Base-by-base conservation (phyloP, 2,113 vertebrate genomes). In the Calonectris borealis region DNA sequence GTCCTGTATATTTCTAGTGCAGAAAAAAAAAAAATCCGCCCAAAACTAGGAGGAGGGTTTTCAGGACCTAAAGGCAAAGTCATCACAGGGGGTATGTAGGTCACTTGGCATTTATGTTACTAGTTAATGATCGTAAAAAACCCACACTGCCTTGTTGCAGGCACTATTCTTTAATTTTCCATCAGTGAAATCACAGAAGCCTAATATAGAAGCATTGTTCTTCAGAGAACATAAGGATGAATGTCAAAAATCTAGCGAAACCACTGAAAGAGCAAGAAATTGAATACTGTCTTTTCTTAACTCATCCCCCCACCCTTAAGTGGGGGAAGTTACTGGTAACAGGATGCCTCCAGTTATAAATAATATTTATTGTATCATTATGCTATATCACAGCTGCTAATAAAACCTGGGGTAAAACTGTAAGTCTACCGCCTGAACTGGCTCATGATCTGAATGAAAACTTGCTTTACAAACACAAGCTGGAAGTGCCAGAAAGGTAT, bases 391-490 rank as follows among this genome's bases (percentile, higher is more conserved):
- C 61, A 94, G 15, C 20, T 80, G 32, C 29, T 75, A 77, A 64
- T 83, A 84, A 94, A 86, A 88, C 19, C 44, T 78, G 70, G 34
- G 40, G 91, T 70, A 92, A 95, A 96, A 96, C 78, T 81, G 16
- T 86, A 77, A 91, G 52, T 36, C 34, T 72, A 42, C 58, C 32
- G 77, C 36, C 66, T 82, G 61, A 93, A 96, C 31, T 55, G 69
- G 58, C 40, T 75, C 72, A 65, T 83, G 48, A 95, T 77, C 61
- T 94, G 94, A 96, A 97, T 94, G 86, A 97, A 92, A 96, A 76
- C 20, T 52, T 93, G 26, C 29, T 93, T 90, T 93, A 94, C 62
- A 77, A 88, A 86, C 32, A 86, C 64, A 88, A 64, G 61, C 15
- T 34, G 19, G 83, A 97, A 88, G 42, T 61, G 16, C 49, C 65